Percentiles rank a stretch among this genome's conserved stretches.
These are phyloP conservation scores for Meliscaeva auricollis DNA, from an alignment of 2,888 invertebrate genomes.

Conservation along the genomic window DNA sequence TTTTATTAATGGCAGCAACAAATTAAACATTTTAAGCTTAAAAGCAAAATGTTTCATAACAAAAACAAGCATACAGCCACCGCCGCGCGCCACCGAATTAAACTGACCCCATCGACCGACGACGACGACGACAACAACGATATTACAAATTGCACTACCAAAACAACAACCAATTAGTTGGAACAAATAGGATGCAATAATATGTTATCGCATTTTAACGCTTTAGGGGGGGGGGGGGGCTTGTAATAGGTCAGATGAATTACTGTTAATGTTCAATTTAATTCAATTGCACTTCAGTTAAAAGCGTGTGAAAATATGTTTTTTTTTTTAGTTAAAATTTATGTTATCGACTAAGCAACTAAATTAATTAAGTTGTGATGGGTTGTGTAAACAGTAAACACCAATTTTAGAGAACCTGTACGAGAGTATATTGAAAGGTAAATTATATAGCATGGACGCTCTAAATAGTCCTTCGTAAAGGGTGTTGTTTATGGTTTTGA, in stretches of 20 bases:
- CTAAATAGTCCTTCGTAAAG: too few species aligned
- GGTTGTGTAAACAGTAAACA: too few species aligned
- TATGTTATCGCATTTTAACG: background rate
- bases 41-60: conserved; percentile 14
- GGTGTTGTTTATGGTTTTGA: too few species aligned
- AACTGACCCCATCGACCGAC: background rate
- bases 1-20: conserved; percentile 9
- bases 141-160: background rate
- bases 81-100: background rate
- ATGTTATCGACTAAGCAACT: background rate
- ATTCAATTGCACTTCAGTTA: conserved; percentile 9
- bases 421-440: too few species aligned
- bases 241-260: conserved; percentile 3
- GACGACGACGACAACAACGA: background rate
- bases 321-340: background rate
- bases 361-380: too few species aligned
- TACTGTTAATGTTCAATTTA: conserved; percentile 12
- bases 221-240: background rate
- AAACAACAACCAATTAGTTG: conserved; percentile 13
- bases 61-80: background rate
- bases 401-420: too few species aligned
- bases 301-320: background rate
- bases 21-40: background rate
- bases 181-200: background rate
- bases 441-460: too few species aligned